Percentiles rank a stretch among this genome's conserved stretches.
These are phyloP conservation scores for Pangasianodon hypophthalmus DNA, from an alignment of 2,113 vertebrate species.

Conservation along the genomic window DNA sequence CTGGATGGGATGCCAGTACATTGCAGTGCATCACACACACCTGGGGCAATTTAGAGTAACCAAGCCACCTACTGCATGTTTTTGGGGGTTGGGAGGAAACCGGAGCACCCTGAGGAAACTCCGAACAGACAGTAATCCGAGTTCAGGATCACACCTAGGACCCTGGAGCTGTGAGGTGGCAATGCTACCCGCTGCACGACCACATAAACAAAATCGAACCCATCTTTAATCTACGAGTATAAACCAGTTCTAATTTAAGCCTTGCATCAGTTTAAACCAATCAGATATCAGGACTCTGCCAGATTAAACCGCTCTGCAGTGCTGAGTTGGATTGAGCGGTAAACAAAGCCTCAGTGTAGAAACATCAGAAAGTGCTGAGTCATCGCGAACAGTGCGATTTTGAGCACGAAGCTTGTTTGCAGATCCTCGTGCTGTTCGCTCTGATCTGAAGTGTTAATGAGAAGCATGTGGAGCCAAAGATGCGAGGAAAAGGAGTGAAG, in stretches of 20 bases:
- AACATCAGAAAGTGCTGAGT: conserved; percentile 32
- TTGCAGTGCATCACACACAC: background rate
- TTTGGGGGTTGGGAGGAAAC: background rate
- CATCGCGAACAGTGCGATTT: background rate
- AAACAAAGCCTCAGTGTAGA: background rate
- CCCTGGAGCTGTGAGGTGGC: background rate
- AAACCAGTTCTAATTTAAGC: conserved; percentile 19
- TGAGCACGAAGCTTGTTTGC: background rate
- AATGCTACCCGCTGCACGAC: background rate
- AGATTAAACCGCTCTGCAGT: conserved; percentile 1
- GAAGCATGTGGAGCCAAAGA: background rate
- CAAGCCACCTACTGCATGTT: background rate
- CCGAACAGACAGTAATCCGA: background rate
- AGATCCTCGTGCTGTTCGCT: background rate
- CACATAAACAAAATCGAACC: background rate
- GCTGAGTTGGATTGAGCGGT: background rate
- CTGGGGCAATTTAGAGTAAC: background rate
- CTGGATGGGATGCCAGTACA: background rate
- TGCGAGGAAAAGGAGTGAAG: background rate
- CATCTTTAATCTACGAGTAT: background rate
- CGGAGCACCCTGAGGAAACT: background rate
- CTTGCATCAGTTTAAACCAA: conserved; percentile 1
- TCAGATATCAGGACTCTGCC: background rate
- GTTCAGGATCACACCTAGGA: background rate
- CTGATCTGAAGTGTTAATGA: background rate